These are phyloP conservation scores for Dinomys branickii DNA, from an alignment of 2,113 vertebrate species.

Conservation along the genomic window DNA sequence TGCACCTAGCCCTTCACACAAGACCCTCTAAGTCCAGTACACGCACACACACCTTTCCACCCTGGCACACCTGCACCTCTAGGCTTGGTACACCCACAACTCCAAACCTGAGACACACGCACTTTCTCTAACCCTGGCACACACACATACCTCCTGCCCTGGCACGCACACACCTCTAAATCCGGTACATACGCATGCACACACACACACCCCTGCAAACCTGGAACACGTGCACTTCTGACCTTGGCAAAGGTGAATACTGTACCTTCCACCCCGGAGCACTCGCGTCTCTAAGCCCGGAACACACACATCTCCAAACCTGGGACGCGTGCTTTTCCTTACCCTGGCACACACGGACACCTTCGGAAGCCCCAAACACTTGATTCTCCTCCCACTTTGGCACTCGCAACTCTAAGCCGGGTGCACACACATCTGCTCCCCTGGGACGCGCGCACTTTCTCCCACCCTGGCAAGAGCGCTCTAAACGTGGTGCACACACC, in stretches of 20 bases:
- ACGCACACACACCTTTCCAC: not conserved
- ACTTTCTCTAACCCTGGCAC: not conserved
- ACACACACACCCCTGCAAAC: not conserved
- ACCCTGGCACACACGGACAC: no score
- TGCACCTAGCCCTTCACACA: not conserved
- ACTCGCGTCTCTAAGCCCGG: not conserved
- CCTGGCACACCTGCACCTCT: not conserved
- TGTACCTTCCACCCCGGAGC: not conserved
- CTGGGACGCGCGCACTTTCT: no score
- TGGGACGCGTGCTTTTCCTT: not conserved
- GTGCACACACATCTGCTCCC: no score
- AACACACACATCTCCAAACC: not conserved
- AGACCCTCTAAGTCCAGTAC: not conserved
- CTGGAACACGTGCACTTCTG: not conserved
- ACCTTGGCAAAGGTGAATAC: not conserved
- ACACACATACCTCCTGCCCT: not conserved
- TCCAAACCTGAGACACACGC: not conserved
- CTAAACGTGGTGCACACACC: no score
- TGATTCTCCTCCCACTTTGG: no score
- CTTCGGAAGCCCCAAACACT: no score
- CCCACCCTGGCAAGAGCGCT: no score
- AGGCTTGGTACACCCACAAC: no score
- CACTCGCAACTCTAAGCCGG: rapidly evolving
- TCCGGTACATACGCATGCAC: not conserved
- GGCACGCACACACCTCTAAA: not conserved